Evolutionary conservation across 2,113 vertebrate species (phyloP).

Genomic region (Prietella phreatophila): DNA sequence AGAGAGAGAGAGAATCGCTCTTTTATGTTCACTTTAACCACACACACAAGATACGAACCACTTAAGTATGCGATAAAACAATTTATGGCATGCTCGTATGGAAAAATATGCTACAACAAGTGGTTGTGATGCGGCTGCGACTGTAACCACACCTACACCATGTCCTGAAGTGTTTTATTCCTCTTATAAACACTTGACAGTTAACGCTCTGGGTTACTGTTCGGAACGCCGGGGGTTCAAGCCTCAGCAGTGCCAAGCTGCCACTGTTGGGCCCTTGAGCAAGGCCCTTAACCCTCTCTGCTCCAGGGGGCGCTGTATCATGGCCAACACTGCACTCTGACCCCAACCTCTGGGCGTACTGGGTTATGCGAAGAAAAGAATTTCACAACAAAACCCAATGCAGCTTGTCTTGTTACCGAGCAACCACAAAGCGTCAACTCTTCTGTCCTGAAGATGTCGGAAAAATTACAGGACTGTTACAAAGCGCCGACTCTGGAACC

Average conservation of each 20-base stretch:
- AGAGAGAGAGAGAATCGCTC: neutral
- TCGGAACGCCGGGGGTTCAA: too few species aligned
- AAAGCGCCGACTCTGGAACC: neutral
- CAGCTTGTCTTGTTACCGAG: neutral
- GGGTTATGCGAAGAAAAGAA: too few species aligned
- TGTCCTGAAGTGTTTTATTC: neutral
- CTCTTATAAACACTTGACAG: neutral
- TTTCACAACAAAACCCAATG: neutral
- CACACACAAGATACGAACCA: neutral
- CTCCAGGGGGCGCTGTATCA: too few species aligned
- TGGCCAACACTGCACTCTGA: too few species aligned
- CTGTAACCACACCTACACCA: neutral
- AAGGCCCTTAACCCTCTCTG: too few species aligned
- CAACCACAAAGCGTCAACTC: neutral
- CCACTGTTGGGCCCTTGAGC: too few species aligned
- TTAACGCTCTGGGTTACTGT: too few species aligned
- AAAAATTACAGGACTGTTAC: neutral
- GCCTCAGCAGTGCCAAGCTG: too few species aligned
- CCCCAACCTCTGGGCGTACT: too few species aligned
- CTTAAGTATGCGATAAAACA: neutral
- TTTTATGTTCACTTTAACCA: neutral
- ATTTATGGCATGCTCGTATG: neutral
- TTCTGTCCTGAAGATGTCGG: neutral
- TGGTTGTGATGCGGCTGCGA: neutral
- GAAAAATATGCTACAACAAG: neutral